Evolutionary conservation across 1,140 invertebrate species (phyloP), one percentile per base, ranked within the genome.

Genomic region (Drosophila elegans): DNA sequence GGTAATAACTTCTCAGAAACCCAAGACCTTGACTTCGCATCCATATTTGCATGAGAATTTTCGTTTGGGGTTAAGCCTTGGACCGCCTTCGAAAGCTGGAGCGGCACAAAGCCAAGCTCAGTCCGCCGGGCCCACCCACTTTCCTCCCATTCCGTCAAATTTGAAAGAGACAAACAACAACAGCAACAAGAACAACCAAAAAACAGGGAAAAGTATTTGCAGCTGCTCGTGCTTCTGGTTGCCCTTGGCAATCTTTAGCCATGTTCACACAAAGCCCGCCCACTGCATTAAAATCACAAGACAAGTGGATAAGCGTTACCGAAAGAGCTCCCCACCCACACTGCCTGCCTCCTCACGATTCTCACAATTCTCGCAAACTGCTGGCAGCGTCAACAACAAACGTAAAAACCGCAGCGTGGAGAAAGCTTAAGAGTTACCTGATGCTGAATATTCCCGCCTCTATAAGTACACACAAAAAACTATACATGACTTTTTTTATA

Each of bases 241-340:
- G 82, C 82, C 83, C 69, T 45, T 78, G 75, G 83, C 82, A 88
- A 86, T 88, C 82, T 72, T 79, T 68, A 64, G 54, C 69, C 79
- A 75, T 82, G 66, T 64, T 79, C 79, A 80, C 44, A 73, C 60
- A 76, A 81, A 81, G 38, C 54, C 60, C 77, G 63, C 83, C 79
- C 79, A 89, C 83, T 89, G 60, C 83, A 89, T 89, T 79, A 88
- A 88, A 86, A 86, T 86, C 82, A 88, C 78, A 83, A 88, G 79
- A 88, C 75, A 86, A 86, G 82, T 86, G 83, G 82, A 88, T 86
- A 86, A 86, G 79, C 82, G 75, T 86, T 88, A 78, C 82, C 82
- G 78, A 85, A 85, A 86, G 82, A 80, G 52, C 60, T 57, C 53
- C 63, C 64, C 12, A 36, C 29, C 16, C 11, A 25, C 42, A 6